Evolutionary conservation across 1,140 invertebrate genomes (phyloP), one percentile per base, ranked within the genome.

Genomic region (Diploscapter pachys): DNA sequence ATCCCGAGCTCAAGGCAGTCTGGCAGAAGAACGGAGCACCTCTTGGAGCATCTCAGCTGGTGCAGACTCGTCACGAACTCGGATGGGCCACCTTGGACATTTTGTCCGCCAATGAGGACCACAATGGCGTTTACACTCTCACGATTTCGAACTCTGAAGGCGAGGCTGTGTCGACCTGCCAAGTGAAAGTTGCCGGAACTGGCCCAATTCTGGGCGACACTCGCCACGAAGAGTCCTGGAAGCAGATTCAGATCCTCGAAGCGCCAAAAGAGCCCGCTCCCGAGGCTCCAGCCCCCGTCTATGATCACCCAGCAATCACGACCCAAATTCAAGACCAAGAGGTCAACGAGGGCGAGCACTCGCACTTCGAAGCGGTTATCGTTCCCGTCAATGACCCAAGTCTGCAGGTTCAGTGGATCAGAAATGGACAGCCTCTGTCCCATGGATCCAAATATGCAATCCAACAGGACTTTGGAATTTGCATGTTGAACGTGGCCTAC

Each of bases 391-490:
- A 95, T 52, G 96, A 99, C 87, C 90, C 93, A 0, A 92, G 91
- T 4, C 96, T 99, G 93, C 91, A 76, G 31, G 92, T 99, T 4
- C 94, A 98, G 80, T 99, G 96, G 96, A 93, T 95, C 84, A 92
- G 93, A 49, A 96, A 99, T 87, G 95, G 94, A 62, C 88, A 91
- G 79, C 92, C 87, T 50, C 83, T 96, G 5, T 78, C 73, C 11
- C 80, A 85, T 50, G 83, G 84, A 13, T 80, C 74, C 4, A 84
- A 84, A 55, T 84, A 84, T 63, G 81, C 82, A 4, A 84, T 85
- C 31, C 66, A 78, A 6, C 77, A 84, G 54, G 94, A 98, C 84
- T 96, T 97, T 86, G 94, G 94, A 61, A 96, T 95, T 85, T 94
- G 96, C 56, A 92, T 93, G 63, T 88, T 98, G 72, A 94, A 96